Conservation (phyloP, 1,140 invertebrate genomes). For the Leguminivora glycinivorella region DNA sequence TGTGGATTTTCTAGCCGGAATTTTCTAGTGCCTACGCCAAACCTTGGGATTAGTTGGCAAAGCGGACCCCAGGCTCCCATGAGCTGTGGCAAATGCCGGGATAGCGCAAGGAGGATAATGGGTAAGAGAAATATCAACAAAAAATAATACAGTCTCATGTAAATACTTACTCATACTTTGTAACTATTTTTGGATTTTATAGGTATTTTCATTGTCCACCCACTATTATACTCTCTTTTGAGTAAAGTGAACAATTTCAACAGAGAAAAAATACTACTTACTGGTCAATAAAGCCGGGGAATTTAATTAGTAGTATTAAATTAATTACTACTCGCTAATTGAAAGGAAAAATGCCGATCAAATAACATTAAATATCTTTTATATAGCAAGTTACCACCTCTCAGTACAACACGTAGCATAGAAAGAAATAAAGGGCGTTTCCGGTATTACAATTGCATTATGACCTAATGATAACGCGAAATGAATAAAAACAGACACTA, state of each 20-base stretch:
- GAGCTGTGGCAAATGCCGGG: no score
- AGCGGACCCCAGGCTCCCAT: no score
- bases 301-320: background rate
- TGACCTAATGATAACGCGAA: background rate
- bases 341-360: background rate
- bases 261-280: background rate
- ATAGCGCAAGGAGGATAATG: no score
- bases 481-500: conserved; percentile 9
- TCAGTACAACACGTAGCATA: background rate
- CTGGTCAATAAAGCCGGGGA: background rate
- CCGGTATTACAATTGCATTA: background rate
- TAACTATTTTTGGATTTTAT: background rate
- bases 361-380: background rate
- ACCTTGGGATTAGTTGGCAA: no score
- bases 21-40: no score
- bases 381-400: background rate
- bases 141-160: background rate
- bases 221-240: background rate
- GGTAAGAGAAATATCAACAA: background rate
- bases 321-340: background rate
- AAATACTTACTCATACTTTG: background rate
- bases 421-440: conserved; percentile 7
- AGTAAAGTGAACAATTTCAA: background rate
- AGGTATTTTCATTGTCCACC: background rate
- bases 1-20: no score